Percentiles rank a stretch among this genome's conserved stretches.
Evolutionary conservation across 2,888 invertebrate genomes (phyloP).

Genomic region (Ichneumoninae sp.): DNA sequence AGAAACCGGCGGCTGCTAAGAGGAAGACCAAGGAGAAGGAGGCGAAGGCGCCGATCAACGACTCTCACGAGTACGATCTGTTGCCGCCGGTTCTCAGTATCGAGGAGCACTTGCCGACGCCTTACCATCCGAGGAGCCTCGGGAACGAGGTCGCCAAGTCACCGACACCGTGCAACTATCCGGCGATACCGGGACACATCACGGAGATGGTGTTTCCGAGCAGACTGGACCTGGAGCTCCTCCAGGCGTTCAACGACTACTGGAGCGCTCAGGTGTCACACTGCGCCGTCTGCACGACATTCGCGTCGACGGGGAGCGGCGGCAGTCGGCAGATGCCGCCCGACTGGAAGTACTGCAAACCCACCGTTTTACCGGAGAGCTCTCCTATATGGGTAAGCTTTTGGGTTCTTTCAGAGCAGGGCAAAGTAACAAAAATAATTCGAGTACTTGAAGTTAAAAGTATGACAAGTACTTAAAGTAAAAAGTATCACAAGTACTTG

Average conservation of each 20-base stretch:
- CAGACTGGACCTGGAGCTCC: slow-evolving; percentile 82
- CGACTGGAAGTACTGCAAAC: slow-evolving; percentile 81
- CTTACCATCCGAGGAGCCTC: slow-evolving; percentile 23
- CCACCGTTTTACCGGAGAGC: slow-evolving; percentile 81
- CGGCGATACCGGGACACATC: slow-evolving; percentile 79
- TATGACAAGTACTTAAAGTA: no score
- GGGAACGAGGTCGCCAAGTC: slow-evolving; percentile 31
- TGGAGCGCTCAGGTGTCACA: slow-evolving; percentile 85
- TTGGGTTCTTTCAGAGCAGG: background rate
- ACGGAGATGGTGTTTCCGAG: slow-evolving; percentile 83
- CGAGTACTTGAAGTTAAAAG: no score
- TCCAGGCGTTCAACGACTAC: slow-evolving; percentile 85
- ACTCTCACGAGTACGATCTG: slow-evolving; percentile 37
- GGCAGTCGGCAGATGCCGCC: slow-evolving; percentile 79
- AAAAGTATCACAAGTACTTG: no score
- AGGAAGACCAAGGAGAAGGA: slow-evolving; percentile 52
- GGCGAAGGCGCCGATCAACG: slow-evolving; percentile 3
- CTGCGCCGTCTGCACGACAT: slow-evolving; percentile 87
- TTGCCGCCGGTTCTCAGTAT: slow-evolving; percentile 65
- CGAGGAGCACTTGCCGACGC: slow-evolving; percentile 46
- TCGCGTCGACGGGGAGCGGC: slow-evolving; percentile 79
- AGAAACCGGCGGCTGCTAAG: slow-evolving; percentile 36
- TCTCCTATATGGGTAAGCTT: slow-evolving; percentile 82
- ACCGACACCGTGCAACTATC: slow-evolving; percentile 25
- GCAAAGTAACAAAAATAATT: no score